phyloP scores from a whole-genome alignment of 1,140 invertebrate genomes.

The Drosophila truncata region DNA sequence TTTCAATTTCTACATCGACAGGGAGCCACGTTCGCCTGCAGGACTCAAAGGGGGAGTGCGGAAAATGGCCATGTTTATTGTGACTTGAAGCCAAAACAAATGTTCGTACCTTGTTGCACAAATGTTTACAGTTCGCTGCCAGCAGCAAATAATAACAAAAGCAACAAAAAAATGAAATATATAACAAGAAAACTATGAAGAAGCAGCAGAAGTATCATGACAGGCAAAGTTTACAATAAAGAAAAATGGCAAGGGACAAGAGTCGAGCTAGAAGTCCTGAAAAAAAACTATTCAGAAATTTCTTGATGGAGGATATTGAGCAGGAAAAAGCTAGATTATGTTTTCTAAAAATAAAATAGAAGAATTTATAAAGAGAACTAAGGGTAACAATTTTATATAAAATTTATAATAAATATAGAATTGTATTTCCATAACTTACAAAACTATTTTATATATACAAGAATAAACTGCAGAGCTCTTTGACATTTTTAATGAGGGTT shows the following conservation, averaged over 20 bases:
- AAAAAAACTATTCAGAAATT: neutral
- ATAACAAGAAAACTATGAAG: constrained; percentile 33
- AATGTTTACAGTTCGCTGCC: constrained; percentile 74
- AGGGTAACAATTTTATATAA: no score
- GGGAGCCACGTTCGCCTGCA: constrained; percentile 12
- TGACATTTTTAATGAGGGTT: neutral
- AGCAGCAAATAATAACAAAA: constrained; percentile 40
- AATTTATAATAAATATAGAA: no score
- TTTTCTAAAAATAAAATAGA: neutral
- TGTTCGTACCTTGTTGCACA: constrained; percentile 79
- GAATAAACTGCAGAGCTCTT: neutral
- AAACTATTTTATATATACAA: neutral
- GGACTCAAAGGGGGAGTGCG: neutral
- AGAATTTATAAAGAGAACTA: neutral
- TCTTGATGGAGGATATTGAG: neutral
- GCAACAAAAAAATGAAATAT: constrained; percentile 12
- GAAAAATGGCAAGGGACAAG: constrained; percentile 22
- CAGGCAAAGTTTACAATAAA: constrained; percentile 46
- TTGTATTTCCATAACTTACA: no score
- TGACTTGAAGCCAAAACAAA: constrained; percentile 77
- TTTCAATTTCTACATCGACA: constrained; percentile 77
- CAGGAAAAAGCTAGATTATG: neutral
- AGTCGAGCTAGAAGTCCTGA: neutral
- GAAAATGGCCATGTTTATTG: constrained; percentile 68
- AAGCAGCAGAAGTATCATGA: constrained; percentile 37